Evolutionary conservation across 1,140 invertebrate species (phyloP), one percentile per base, ranked within the genome.

Genomic region (Scaptomyza graminum): DNA sequence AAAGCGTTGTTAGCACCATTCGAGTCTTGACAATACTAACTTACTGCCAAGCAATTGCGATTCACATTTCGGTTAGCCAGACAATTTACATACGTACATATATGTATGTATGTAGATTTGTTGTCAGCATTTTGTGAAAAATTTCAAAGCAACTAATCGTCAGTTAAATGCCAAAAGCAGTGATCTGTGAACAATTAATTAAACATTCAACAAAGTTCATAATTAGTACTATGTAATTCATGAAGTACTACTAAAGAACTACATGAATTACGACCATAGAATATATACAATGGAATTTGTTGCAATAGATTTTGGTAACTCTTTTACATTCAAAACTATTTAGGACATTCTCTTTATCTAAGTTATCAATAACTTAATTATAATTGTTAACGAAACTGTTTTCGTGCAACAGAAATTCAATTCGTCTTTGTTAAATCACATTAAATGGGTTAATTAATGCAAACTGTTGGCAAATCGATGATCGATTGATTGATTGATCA

Each of bases 1-100:
- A 49, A 34, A 28, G 8, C 41, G 59, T 39, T 74, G 63, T 81
- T 82, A 87, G 52, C 71, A 88, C 71, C 41, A 65, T 52, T 65
- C 22, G 52, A 37, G 46, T 64, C 34, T 16, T 34, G 67, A 44
- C 49, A 50, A 70, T 56, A 63, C 51, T 31, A 43, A 28, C 31
- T 34, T 34, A 34, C 31, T 46, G n/a, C 43, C 7, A 54, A 44
- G 52, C 57, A 62, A 47, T 46, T 68, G 41, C 41, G 49, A 37
- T 51, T 49, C 43, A 52, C 28, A 31, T 13, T 51, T 15, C 25
- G 13, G 25, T 15, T 41, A 25, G 22, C 22, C 41, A 4, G 37
- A 28, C n/a, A n/a, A 37, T n/a, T 6, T 28, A 28, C 28, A 28
- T 28, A n/a, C n/a, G n/a, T n/a, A n/a, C n/a, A 28, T 7, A 5